Conservation (phyloP, 2,888 invertebrate species). For the Parasteatoda lunata region DNA sequence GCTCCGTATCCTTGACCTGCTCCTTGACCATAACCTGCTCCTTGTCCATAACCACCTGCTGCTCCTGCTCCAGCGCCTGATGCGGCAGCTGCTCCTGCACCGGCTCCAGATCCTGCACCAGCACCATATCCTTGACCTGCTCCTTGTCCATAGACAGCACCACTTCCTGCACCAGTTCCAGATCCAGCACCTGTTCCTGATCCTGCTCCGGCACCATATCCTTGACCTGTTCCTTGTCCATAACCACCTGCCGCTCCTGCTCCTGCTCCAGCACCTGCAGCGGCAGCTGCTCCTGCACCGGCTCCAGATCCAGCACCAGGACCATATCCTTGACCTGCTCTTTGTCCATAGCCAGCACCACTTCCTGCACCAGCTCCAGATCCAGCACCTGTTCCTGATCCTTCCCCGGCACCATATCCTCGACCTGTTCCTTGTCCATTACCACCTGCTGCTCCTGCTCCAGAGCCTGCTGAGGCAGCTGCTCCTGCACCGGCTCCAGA, state of each 20-base stretch:
- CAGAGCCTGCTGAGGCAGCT: conserved; percentile 3
- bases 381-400: background rate
- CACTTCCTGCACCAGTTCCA: no score
- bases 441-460: background rate
- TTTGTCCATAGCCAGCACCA: background rate
- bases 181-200: background rate
- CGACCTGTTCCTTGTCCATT: background rate
- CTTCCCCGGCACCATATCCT: background rate
- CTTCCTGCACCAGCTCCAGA: background rate
- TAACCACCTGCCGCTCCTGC: background rate
- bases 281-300: background rate
- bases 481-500: background rate
- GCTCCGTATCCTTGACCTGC: no score
- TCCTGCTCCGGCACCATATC: conserved; percentile 8
- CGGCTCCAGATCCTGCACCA: background rate
- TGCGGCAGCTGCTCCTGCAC: background rate
- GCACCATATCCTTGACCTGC: no score
- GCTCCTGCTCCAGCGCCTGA: background rate
- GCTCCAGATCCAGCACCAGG: background rate
- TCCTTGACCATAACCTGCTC: background rate
- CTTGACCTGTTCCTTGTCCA: conserved; percentile 6
- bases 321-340: no score
- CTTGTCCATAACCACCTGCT: background rate
- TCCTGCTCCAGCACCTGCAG: background rate
- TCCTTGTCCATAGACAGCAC: no score